Base-by-base conservation (phyloP, 2,888 invertebrate species). In the Drosophila robusta region DNA sequence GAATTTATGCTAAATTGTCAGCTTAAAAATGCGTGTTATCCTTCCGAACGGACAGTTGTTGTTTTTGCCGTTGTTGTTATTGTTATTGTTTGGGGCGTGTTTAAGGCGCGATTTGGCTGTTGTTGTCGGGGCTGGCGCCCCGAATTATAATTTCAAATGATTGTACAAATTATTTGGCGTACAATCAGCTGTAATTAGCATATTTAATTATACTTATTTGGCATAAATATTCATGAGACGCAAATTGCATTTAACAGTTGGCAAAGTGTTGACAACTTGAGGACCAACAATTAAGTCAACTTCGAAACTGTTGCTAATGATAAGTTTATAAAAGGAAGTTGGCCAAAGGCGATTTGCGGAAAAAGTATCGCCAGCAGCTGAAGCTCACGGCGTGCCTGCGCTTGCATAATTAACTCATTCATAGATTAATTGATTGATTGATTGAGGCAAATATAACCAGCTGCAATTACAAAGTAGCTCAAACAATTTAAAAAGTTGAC, bases 151-250 rank as follows among this genome's bases (percentile, higher is more conserved):
- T 86, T 86, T 87, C 87, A 87, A 86, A 86, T 84, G 83, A 82
- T 86, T 86, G 84, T 85, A 80, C 82, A 78, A 78, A 77, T 79
- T 71, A 80, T 80, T 80, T 79, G 75, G 77, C 70, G 75, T 85
- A 86, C 86, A 86, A 86, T 86, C 85, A 86, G 87, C 78, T 75
- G 77, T 83, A 87, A 86, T 86, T 86, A 81, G 83, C 85, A 86
- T 86, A 79, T 86, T 87, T 83, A 86, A 86, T 86, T 86, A 82
- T 77, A 78, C 78, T 67, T 61, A 77, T 82, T 67, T 61, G 49
- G 65, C 77, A 86, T 85, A 86, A 86, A 85, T 85, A 85, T 85
- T 86, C 85, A 85, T 85, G 80, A 84, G 77, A 51, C 70, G 64
- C 71, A 80, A 78, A 82, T 78, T 78, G 73, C 82, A 76, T 71